A percentile compares a stretch with the other conserved stretches of the same genome.
phyloP scores from a whole-genome alignment of 1,140 invertebrate species.

The Drosophila willistoni region DNA sequence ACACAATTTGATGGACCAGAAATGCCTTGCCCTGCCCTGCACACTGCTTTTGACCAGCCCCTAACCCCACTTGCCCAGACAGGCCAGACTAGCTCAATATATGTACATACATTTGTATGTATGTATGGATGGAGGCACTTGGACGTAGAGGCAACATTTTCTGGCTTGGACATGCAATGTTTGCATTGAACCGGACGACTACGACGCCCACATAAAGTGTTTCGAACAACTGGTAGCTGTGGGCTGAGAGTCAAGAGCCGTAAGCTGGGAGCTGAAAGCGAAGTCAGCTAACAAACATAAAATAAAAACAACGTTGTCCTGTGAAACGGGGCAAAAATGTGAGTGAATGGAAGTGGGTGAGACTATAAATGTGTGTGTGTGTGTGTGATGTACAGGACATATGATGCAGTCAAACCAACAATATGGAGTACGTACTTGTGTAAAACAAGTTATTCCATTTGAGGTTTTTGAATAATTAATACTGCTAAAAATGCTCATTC shows the following conservation, averaged over 20 bases:
- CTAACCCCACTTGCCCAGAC: background rate
- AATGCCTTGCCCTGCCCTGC: constrained; percentile 24
- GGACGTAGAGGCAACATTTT: constrained; percentile 35
- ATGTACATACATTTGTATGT: no score
- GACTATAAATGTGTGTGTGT: constrained; percentile 12
- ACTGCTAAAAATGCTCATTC: constrained; percentile 68
- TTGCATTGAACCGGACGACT: constrained; percentile 32
- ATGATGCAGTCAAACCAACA: constrained; percentile 70
- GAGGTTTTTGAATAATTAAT: constrained; percentile 78
- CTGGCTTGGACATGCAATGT: constrained; percentile 62
- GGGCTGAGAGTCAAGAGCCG: background rate
- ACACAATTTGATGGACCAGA: constrained; percentile 39
- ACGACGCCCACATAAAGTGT: constrained; percentile 40
- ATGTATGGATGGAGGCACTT: background rate
- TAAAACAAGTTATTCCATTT: constrained; percentile 75
- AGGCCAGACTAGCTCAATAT: constrained; percentile 3
- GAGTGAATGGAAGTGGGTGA: constrained; percentile 4
- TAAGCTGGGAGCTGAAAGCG: constrained; percentile 13
- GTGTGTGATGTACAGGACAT: constrained; percentile 41
- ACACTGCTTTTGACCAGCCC: background rate
- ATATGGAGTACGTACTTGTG: constrained; percentile 78
- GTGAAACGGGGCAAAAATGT: background rate
- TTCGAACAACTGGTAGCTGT: background rate
- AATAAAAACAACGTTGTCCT: constrained; percentile 49
- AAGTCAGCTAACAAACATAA: constrained; percentile 34